Percentiles rank a stretch among this genome's conserved stretches.
Conservation (phyloP, 2,113 vertebrate genomes). For the Spea bombifrons region DNA sequence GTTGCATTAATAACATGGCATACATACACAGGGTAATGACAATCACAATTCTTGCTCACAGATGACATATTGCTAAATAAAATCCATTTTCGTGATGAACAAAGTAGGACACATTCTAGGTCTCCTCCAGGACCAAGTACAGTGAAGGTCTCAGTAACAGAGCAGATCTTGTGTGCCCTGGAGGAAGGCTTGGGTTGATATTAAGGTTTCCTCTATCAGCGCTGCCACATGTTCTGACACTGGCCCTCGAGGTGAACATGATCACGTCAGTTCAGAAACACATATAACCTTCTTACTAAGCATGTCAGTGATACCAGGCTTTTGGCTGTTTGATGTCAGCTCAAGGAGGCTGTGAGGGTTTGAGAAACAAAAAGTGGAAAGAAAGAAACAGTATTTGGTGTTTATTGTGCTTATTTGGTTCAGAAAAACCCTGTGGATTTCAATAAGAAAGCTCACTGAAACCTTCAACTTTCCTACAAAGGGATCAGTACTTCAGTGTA, state of each 20-base stretch:
- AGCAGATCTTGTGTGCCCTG: constrained; percentile 53
- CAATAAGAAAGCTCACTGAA: background rate
- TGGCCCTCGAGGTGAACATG: constrained; percentile 46
- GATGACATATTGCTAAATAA: background rate
- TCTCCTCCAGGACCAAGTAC: constrained; percentile 33
- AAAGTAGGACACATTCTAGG: constrained; percentile 21
- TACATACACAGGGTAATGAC: too few relatives aligned
- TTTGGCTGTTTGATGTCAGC: constrained; percentile 51
- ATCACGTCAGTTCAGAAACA: constrained; percentile 41
- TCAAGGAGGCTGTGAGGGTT: constrained; percentile 28
- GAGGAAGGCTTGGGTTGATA: constrained; percentile 41
- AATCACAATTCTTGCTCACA: too few relatives aligned
- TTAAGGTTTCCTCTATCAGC: constrained; percentile 47
- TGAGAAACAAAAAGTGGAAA: constrained; percentile 15
- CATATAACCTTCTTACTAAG: constrained; percentile 41
- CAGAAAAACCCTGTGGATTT: background rate
- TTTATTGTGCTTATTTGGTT: background rate
- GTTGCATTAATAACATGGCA: too few relatives aligned
- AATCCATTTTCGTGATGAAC: background rate
- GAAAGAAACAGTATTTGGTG: constrained; percentile 17
- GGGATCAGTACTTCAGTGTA: too few relatives aligned
- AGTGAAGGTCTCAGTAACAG: constrained; percentile 47
- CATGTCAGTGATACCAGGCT: constrained; percentile 48
- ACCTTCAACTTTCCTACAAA: background rate
- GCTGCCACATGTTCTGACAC: constrained; percentile 37